Evolutionary conservation across 2,888 invertebrate genomes (phyloP).

Genomic region (Agrochola litura): DNA sequence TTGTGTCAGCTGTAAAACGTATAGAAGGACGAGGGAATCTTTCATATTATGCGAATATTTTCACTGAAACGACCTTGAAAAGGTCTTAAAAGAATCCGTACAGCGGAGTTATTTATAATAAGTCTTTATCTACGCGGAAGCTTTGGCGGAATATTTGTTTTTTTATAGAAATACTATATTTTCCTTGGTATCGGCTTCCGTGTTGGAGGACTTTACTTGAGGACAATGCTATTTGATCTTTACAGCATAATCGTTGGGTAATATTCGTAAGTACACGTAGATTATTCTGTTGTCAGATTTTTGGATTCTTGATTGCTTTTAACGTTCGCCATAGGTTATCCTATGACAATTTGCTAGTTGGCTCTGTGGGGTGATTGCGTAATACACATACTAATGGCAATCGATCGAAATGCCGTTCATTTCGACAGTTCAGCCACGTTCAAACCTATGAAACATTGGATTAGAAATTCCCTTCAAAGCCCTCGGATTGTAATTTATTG

Average conservation of each 20-base stretch:
- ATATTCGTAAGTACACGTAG: too few species aligned
- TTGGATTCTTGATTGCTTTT: not conserved
- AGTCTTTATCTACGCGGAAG: slow-evolving; percentile 33
- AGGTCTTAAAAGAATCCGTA: slow-evolving; percentile 23
- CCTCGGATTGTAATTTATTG: too few species aligned
- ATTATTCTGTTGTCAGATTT: not conserved
- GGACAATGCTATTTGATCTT: not conserved
- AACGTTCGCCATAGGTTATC: not conserved
- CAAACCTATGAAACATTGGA: too few species aligned
- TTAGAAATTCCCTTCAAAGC: too few species aligned
- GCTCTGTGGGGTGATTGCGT: too few species aligned
- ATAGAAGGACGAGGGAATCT: slow-evolving; percentile 27
- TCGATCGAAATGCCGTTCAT: too few species aligned
- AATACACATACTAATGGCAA: too few species aligned
- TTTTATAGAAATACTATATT: slow-evolving; percentile 29
- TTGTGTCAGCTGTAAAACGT: slow-evolving; percentile 53
- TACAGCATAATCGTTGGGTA: not conserved
- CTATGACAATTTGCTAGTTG: not conserved
- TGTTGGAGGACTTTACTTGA: slow-evolving; percentile 1
- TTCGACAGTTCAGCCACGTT: too few species aligned
- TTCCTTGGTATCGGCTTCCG: slow-evolving; percentile 1
- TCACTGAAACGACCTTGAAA: slow-evolving; percentile 43
- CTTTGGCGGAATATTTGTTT: slow-evolving; percentile 1
- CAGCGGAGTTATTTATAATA: slow-evolving; percentile 43
- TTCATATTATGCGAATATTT: slow-evolving; percentile 45